Conservation (phyloP, 2,113 vertebrate species). For the Apistogramma diplotaenia region DNA sequence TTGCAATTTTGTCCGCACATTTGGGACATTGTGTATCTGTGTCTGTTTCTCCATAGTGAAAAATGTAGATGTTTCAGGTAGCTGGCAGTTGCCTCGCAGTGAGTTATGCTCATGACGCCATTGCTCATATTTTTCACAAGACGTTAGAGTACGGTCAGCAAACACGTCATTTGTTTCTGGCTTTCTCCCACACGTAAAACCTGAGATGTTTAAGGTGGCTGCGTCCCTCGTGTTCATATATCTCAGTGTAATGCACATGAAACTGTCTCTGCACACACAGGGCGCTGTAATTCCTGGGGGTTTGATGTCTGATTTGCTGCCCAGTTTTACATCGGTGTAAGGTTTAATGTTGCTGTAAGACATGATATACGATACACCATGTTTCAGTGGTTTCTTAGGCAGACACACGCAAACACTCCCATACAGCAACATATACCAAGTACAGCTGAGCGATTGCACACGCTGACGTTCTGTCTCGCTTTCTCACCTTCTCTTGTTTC, state of each 20-base stretch:
- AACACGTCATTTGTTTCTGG: slow-evolving; percentile 48
- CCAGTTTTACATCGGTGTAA: slow-evolving; percentile 49
- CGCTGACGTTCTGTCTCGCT: slow-evolving; percentile 23
- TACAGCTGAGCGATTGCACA: slow-evolving; percentile 37
- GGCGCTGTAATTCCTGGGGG: slow-evolving; percentile 38
- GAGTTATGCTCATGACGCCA: slow-evolving; percentile 24
- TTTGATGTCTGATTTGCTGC: slow-evolving; percentile 64
- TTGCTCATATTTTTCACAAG: slow-evolving; percentile 48
- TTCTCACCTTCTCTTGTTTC: slow-evolving; percentile 26
- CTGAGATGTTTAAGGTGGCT: slow-evolving; percentile 42
- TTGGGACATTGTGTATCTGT: neutral
- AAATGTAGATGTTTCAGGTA: slow-evolving; percentile 49
- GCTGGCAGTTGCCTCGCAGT: slow-evolving; percentile 17
- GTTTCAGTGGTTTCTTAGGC: slow-evolving; percentile 48
- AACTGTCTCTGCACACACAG: slow-evolving; percentile 36
- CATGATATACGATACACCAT: slow-evolving; percentile 55
- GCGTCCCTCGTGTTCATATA: slow-evolving; percentile 39
- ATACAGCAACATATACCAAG: slow-evolving; percentile 24
- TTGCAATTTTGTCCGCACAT: neutral
- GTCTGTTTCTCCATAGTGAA: neutral
- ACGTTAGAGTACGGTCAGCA: slow-evolving; percentile 46
- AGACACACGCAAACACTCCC: slow-evolving; percentile 30
- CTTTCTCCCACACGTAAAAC: slow-evolving; percentile 50
- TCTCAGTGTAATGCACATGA: slow-evolving; percentile 56
- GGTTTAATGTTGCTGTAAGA: slow-evolving; percentile 63